A percentile compares a stretch with the other conserved stretches of the same genome.
Evolutionary conservation across 1,140 invertebrate genomes (phyloP).

Genomic region (Cataglyphis hispanica): DNA sequence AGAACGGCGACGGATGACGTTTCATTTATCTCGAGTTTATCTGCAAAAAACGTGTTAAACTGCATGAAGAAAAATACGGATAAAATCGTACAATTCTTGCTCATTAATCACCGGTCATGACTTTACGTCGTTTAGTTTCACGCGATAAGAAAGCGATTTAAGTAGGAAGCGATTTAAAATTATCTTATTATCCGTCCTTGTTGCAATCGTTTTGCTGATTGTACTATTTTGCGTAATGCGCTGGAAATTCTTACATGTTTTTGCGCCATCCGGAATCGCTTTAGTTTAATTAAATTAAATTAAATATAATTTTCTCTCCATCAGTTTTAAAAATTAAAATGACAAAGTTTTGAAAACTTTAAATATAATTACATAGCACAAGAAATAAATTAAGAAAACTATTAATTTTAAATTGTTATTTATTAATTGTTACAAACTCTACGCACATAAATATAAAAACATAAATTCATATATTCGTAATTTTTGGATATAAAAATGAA

Average conservation of each 20-base stretch:
- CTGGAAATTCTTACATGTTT: conserved; percentile 10
- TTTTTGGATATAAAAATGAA: background rate
- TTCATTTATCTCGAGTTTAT: conserved; percentile 80
- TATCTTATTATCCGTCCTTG: conserved; percentile 33
- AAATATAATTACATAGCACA: background rate
- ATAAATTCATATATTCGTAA: background rate
- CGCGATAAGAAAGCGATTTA: conserved; percentile 72
- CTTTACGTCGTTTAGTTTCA: conserved; percentile 5
- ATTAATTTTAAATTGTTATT: background rate
- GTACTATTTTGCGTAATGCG: conserved; percentile 16
- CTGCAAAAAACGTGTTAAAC: conserved; percentile 72
- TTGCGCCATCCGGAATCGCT: background rate
- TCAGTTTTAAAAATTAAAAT: background rate
- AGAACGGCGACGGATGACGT: conserved; percentile 76
- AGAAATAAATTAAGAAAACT: background rate
- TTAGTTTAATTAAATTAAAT: conserved; percentile 42
- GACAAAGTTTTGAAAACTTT: background rate
- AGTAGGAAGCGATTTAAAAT: conserved; percentile 75
- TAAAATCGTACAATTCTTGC: conserved; percentile 36
- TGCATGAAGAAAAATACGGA: background rate
- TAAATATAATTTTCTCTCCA: conserved; percentile 30
- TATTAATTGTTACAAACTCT: background rate
- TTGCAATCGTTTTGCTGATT: conserved; percentile 38
- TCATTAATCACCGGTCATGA: conserved; percentile 3
- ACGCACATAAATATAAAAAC: background rate